A percentile compares a stretch with the other conserved stretches of the same genome.
phyloP scores from a whole-genome alignment of 2,113 vertebrate genomes.

The Coreoperca whiteheadi region DNA sequence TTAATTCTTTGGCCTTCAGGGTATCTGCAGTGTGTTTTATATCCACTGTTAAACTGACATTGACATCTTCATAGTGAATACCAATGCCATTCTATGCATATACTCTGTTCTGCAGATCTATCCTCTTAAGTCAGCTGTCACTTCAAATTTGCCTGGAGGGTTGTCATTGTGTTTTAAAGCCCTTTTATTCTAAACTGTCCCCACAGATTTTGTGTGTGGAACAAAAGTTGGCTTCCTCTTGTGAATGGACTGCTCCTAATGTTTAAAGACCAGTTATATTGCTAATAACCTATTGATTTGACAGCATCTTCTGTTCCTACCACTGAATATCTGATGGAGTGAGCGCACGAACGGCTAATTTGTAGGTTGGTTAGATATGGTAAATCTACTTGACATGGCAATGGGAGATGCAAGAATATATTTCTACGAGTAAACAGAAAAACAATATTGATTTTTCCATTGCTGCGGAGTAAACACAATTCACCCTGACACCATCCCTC shows the following conservation, averaged over 20 bases:
- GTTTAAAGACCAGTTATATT: conserved; percentile 52
- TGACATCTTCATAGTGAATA: conserved; percentile 63
- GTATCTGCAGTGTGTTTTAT: conserved; percentile 33
- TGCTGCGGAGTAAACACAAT: conserved; percentile 67
- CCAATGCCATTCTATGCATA: conserved; percentile 12
- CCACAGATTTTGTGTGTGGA: conserved; percentile 17
- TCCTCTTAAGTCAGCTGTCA: conserved; percentile 60
- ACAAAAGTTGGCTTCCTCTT: conserved; percentile 21
- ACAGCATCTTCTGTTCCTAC: conserved; percentile 31
- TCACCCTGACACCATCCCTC: conserved; percentile 47
- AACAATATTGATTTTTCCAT: conserved; percentile 59
- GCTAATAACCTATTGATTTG: conserved; percentile 70
- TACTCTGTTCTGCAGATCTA: conserved; percentile 39
- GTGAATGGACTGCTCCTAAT: conserved; percentile 14
- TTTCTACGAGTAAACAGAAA: conserved; percentile 49
- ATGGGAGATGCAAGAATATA: conserved; percentile 17
- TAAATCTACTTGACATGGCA: conserved; percentile 42
- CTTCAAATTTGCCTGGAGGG: conserved; percentile 45
- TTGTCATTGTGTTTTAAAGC: conserved; percentile 39
- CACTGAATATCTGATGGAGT: conserved; percentile 43
- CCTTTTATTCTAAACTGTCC: conserved; percentile 42
- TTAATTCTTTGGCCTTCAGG: conserved; percentile 32
- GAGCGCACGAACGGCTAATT: conserved; percentile 39
- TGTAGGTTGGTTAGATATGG: conserved; percentile 46
- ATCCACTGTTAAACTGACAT: conserved; percentile 51